Percentiles rank a stretch among this genome's conserved stretches.
These are phyloP conservation scores for Microcebus ravelobensis DNA, from an alignment of 2,113 vertebrate genomes.

Conservation along the genomic window DNA sequence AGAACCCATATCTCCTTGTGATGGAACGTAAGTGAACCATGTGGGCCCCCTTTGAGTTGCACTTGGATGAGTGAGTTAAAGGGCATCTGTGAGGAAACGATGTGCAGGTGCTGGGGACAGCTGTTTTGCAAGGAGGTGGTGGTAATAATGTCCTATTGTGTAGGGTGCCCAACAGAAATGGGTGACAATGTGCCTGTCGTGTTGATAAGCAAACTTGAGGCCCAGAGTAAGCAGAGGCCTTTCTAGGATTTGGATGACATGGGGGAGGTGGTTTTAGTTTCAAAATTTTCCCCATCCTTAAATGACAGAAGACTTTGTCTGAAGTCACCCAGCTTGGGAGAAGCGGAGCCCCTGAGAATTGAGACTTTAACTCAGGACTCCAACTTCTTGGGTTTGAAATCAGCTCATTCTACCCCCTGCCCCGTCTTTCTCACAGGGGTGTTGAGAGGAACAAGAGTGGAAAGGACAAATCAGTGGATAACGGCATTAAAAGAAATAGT, in stretches of 20 bases:
- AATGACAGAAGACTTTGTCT: neutral
- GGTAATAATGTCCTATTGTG: neutral
- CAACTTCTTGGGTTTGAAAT: neutral
- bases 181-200: neutral
- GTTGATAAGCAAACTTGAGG: neutral
- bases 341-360: neutral
- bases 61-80: constrained; percentile 42
- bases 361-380: neutral
- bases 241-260: neutral
- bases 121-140: neutral
- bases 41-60: neutral
- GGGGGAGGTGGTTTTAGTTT: constrained; percentile 3
- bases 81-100: constrained; percentile 30
- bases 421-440: neutral
- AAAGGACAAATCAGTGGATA: neutral
- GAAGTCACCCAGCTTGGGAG: neutral
- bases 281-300: neutral
- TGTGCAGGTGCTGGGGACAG: neutral
- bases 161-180: neutral
- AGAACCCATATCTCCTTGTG: neutral
- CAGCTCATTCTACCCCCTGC: neutral
- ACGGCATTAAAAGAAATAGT: neutral
- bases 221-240: neutral
- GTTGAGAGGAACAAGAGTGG: neutral
- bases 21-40: neutral